Evolutionary conservation across 2,888 invertebrate genomes (phyloP), one percentile per base, ranked within the genome.

Genomic region (Cordilura impudica): DNA sequence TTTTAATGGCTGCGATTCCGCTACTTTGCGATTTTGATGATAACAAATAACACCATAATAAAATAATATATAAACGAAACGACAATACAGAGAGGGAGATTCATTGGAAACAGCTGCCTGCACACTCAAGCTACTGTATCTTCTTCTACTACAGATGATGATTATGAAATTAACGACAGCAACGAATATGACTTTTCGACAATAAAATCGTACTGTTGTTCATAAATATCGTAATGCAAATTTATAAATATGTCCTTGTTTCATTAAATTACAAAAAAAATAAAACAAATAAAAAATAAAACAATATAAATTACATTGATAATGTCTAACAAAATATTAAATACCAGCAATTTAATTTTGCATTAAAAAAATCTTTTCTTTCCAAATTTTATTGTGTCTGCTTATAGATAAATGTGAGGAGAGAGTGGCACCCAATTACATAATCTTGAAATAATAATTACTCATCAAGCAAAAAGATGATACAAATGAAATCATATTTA

Each of bases 1-100:
- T 71, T 81, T 81, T 81, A 81, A 79, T 77, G 77, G 76, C 74
- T 58, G 51, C 74, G 49, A 79, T 79, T 74, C 70, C 66, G 73
- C 74, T 75, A 71, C 71, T 70, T 73, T 79, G 67, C 54, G 35
- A 61, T 71, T 74, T 70, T 67, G 67, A 67, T 69, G 21, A 69
- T 54, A 65, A 65, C 67, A 76, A 79, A 75, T 79, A 79, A 56
- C 61, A 35, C 56, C 43, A 78, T 74, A 31, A 78, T 66, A 61
- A 39, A 53, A n/a, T 39, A 31, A 39, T 39, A 39, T 4, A 39
- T 23, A 14, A 74, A 70, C 26, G 43, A 60, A 35, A 63, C 39
- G 51, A 43, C 61, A 49, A 21, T 23, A 31, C 35, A 29, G 19
- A 58, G 23, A 53, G 51, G 51, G 53, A 23, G 58, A 70, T 75